These are phyloP conservation scores for Poeciliopsis infans DNA, from an alignment of 2,797 vertebrate species.

Conservation along the genomic window DNA sequence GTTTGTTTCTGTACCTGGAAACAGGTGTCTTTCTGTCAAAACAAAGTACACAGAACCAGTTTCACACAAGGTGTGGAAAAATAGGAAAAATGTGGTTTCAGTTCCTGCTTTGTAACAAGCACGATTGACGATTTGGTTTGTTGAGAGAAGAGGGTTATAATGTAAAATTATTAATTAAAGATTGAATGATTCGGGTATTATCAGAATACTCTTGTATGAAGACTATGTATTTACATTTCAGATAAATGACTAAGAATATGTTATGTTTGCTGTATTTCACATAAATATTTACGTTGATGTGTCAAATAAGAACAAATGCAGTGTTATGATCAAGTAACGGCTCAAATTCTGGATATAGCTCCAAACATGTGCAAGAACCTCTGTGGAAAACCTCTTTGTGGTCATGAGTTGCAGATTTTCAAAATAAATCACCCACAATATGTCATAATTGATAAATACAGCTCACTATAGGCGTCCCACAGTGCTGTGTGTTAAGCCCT, in stretches of 20 bases:
- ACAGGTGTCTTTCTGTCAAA: constrained; percentile 8
- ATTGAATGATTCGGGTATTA: neutral
- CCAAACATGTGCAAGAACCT: neutral
- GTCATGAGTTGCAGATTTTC: neutral
- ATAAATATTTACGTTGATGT: neutral
- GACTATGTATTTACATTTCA: neutral
- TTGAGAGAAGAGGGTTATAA: neutral
- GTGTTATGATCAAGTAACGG: neutral
- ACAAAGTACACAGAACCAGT: neutral
- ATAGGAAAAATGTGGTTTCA: neutral
- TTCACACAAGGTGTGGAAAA: neutral
- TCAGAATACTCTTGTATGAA: neutral
- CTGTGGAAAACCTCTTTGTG: neutral
- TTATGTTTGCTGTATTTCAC: neutral
- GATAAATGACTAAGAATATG: neutral
- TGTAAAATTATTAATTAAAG: neutral
- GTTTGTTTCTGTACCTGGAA: constrained; percentile 14
- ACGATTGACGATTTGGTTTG: neutral
- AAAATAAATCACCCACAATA: neutral
- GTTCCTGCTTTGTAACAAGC: neutral
- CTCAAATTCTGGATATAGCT: neutral
- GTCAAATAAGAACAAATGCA: neutral
- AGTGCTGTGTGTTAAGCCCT: neutral
- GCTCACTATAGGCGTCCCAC: neutral
- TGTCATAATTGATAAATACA: neutral